Base-by-base conservation (phyloP, 2,113 vertebrate genomes). In the Setophaga kirtlandii region DNA sequence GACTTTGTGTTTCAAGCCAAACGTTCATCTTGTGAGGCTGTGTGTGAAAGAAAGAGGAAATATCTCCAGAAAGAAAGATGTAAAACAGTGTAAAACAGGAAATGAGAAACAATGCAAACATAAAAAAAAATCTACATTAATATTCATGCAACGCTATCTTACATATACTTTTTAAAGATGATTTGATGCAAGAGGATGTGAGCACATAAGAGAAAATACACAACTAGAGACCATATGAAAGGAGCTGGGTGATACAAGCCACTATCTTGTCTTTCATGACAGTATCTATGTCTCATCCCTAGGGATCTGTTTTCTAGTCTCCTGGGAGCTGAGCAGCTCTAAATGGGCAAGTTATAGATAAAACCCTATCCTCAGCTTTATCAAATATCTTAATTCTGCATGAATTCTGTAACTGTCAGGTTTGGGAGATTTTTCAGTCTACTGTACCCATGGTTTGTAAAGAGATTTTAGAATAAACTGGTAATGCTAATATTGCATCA, bases 291-390 rank as follows among this genome's bases (percentile, higher is more conserved):
- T 10, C 13, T 6, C 18, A 41, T 10, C 20, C 21, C 18, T n/a
- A 11, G 5, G 16, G 11, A 37, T 4, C 3, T 1, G 1, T 0
- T 0, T 56, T 71, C n/a, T 46, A 33, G 22, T 49, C 24, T 86
- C 9, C 35, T 1, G 2, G 12, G 18, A 93, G 19, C 23, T 41
- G 15, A 80, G 41, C 20, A 69, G 74, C n/a, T 83, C 46, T 44
- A 39, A 83, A 73, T 3, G 9, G 49, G 20, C 28, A 83, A 33
- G 3, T 86, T 69, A n/a, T 3, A 53, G 30, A 47, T 7, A 86
- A 91, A 91, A 58, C 9, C 15, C 17, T 37, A 28, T 59, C 11
- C 10, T 52, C 47, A 22, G 10, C 24, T 83, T 65, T 73, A 49
- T 63, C 23, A 68, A 46, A 20, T 46, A 73, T 10, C 42, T 63